Percentiles rank a stretch among this genome's conserved stretches.
Conservation (phyloP, 2,797 vertebrate species). For the Eutrigla gurnardus region DNA sequence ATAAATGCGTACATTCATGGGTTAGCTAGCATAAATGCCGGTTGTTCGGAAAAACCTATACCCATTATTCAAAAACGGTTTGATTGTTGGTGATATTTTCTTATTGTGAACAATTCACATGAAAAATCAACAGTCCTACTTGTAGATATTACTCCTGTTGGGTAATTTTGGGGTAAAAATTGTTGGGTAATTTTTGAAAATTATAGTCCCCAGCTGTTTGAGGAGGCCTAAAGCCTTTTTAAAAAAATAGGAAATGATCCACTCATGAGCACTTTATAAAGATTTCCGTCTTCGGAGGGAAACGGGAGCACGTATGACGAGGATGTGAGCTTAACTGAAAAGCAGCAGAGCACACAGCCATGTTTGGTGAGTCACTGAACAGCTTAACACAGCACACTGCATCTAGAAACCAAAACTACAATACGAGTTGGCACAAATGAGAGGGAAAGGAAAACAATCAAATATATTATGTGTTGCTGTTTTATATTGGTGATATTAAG, state of each 20-base stretch:
- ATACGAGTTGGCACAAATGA: neutral
- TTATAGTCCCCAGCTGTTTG: neutral
- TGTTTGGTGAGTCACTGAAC: neutral
- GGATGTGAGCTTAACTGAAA: neutral
- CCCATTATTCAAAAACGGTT: neutral
- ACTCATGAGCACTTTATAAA: neutral
- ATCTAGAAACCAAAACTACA: neutral
- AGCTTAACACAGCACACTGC: neutral
- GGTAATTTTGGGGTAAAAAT: too few relatives aligned
- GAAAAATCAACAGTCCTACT: neutral
- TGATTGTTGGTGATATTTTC: neutral
- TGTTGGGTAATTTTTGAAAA: too few relatives aligned
- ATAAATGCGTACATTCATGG: too few relatives aligned
- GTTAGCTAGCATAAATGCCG: neutral
- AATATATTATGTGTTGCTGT: neutral
- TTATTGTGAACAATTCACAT: neutral
- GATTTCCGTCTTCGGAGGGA: neutral
- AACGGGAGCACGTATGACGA: neutral
- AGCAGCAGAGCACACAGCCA: too few relatives aligned
- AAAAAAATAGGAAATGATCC: neutral
- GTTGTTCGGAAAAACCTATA: neutral
- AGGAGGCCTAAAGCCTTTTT: neutral
- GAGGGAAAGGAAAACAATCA: neutral
- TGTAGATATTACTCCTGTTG: neutral
- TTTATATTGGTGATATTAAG: neutral